A percentile compares a stretch with the other conserved stretches of the same genome.
phyloP scores from a whole-genome alignment of 2,888 invertebrate species.

The Pandemis cinnamomeana region DNA sequence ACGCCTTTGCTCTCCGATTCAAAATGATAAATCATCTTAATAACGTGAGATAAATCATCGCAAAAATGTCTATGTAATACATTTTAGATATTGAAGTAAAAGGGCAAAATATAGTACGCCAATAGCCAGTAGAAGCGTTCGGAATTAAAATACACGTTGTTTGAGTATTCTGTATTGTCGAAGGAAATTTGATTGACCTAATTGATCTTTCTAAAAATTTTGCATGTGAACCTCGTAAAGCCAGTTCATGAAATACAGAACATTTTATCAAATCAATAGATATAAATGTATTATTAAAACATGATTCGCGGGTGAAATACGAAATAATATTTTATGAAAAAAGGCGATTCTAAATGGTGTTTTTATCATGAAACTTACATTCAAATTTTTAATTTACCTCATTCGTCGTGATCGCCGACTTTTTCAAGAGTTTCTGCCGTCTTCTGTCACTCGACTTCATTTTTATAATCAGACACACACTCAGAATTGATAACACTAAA shows the following conservation, averaged over 20 bases:
- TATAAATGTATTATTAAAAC: too few relatives aligned
- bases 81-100: constrained; percentile 6
- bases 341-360: constrained; percentile 19
- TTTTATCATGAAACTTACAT: constrained; percentile 7
- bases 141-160: too few relatives aligned
- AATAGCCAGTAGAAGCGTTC: not conserved
- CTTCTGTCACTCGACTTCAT: constrained; percentile 92
- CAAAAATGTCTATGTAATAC: constrained; percentile 15
- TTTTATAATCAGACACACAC: constrained; percentile 90
- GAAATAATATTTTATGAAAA: constrained; percentile 2
- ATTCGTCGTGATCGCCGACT: constrained; percentile 70
- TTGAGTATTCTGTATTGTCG: too few relatives aligned
- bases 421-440: constrained; percentile 87
- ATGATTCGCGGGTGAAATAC: too few relatives aligned
- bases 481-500: constrained; percentile 92
- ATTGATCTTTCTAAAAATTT: not conserved
- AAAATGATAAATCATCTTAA: constrained; percentile 39
- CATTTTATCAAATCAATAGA: too few relatives aligned
- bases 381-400: constrained; percentile 59
- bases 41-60: constrained; percentile 31
- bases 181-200: not conserved
- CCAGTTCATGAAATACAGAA: too few relatives aligned
- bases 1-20: constrained; percentile 31
- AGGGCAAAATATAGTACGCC: not conserved
- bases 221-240: too few relatives aligned